Evolutionary conservation across 2,113 vertebrate genomes (phyloP).

Genomic region (Henicopernis longicauda): DNA sequence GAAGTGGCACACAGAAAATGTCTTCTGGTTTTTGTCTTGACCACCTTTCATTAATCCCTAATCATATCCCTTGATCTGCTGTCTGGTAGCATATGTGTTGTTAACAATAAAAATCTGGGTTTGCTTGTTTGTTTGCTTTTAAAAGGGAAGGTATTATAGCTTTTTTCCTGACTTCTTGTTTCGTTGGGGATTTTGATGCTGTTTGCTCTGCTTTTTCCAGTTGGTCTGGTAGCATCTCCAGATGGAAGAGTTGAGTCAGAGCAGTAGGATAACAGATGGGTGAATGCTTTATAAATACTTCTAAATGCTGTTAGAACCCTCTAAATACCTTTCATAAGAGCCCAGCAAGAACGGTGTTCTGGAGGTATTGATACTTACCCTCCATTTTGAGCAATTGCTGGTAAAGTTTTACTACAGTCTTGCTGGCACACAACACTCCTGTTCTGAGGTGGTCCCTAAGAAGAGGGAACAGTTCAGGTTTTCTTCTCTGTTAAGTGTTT

Average conservation of each 20-base stretch:
- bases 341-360: neutral
- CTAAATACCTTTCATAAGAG: neutral
- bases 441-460: neutral
- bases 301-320: neutral
- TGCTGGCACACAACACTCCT: rapidly evolving
- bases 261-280: slow-evolving; percentile 48
- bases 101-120: neutral
- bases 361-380: neutral
- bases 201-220: slow-evolving; percentile 51
- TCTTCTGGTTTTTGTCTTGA: neutral
- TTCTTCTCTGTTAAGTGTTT: neutral
- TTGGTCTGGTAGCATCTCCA: slow-evolving; percentile 54
- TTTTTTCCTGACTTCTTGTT: slow-evolving; percentile 15
- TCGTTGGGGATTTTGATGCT: neutral
- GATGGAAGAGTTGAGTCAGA: slow-evolving; percentile 61
- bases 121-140: slow-evolving; percentile 44
- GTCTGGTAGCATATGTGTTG: slow-evolving; percentile 9
- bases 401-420: neutral
- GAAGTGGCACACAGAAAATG: neutral
- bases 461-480: neutral
- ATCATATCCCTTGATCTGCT: neutral
- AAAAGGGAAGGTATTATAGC: neutral
- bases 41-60: neutral
- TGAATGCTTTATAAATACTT: slow-evolving; percentile 49
- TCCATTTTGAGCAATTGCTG: neutral